phyloP scores from a whole-genome alignment of 2,797 vertebrate species.

The Holocentrus rufus region DNA sequence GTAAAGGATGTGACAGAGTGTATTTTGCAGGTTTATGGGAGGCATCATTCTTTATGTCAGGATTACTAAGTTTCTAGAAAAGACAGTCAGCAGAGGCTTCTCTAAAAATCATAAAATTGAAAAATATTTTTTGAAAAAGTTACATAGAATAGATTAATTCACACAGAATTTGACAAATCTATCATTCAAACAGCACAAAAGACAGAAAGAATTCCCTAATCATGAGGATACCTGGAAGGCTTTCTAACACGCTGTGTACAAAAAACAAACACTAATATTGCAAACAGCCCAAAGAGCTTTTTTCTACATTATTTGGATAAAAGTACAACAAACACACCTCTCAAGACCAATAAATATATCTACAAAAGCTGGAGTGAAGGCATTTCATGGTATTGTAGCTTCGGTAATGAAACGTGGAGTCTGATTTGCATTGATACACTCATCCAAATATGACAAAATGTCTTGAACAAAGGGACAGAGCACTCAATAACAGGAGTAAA shows the following conservation, averaged over 20 bases:
- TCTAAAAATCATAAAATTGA: conserved; percentile 9
- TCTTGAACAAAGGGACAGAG: conserved; percentile 1
- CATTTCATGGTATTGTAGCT: conserved; percentile 1
- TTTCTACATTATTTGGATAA: conserved; percentile 33
- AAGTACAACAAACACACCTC: conserved; percentile 26
- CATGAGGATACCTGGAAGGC: conserved; percentile 14
- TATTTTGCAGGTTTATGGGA: conserved; percentile 33
- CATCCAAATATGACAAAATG: neutral
- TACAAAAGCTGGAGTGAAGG: conserved; percentile 54
- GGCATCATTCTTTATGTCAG: conserved; percentile 34
- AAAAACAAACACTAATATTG: conserved; percentile 50
- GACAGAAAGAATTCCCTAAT: conserved; percentile 17
- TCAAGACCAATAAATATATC: conserved; percentile 47
- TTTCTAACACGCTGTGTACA: conserved; percentile 26
- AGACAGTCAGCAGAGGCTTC: neutral
- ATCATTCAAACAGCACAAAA: conserved; percentile 17
- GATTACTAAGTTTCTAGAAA: neutral
- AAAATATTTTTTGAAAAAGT: conserved; percentile 14
- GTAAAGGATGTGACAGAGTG: conserved; percentile 38
- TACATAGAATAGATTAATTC: conserved; percentile 41
- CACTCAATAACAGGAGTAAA: neutral
- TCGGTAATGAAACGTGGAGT: neutral
- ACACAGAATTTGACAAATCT: conserved; percentile 8
- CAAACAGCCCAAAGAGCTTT: conserved; percentile 49
- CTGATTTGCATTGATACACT: conserved; percentile 1